Percentiles rank a stretch among this genome's conserved stretches.
Conservation (phyloP, 2,797 vertebrate species). For the Thunnus albacares region DNA sequence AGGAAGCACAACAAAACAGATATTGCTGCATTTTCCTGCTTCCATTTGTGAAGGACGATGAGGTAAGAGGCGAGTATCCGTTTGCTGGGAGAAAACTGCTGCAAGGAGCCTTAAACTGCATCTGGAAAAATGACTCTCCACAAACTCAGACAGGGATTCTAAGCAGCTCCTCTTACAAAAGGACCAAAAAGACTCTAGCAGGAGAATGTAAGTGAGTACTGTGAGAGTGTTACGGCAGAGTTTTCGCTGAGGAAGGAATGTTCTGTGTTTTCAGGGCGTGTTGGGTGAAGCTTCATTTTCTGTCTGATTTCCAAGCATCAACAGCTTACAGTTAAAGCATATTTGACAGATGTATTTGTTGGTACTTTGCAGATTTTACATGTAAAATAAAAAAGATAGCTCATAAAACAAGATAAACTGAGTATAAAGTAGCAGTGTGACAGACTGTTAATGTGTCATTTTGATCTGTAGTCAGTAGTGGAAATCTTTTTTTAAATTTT, state of each 20-base stretch:
- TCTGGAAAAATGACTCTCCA: constrained; percentile 1
- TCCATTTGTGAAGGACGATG: background rate
- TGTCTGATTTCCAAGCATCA: background rate
- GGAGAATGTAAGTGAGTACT: constrained; percentile 65
- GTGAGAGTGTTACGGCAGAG: background rate
- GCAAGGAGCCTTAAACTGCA: background rate
- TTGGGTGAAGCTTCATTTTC: background rate
- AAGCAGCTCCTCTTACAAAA: background rate
- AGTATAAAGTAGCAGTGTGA: background rate
- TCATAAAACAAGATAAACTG: background rate
- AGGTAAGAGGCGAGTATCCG: constrained; percentile 1
- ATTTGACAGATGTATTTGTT: constrained; percentile 1
- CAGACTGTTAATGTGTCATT: background rate
- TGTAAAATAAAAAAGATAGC: background rate
- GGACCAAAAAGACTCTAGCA: background rate
- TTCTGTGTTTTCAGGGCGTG: constrained; percentile 9
- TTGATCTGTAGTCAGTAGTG: no score
- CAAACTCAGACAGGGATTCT: background rate
- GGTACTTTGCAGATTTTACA: background rate
- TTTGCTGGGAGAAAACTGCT: background rate
- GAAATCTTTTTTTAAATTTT: no score
- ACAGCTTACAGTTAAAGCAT: background rate
- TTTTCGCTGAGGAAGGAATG: constrained; percentile 32
- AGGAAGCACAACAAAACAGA: constrained; percentile 26
- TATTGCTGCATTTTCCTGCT: constrained; percentile 25